Evolutionary conservation across 2,113 vertebrate genomes (phyloP).

Genomic region (Lepus timidus): DNA sequence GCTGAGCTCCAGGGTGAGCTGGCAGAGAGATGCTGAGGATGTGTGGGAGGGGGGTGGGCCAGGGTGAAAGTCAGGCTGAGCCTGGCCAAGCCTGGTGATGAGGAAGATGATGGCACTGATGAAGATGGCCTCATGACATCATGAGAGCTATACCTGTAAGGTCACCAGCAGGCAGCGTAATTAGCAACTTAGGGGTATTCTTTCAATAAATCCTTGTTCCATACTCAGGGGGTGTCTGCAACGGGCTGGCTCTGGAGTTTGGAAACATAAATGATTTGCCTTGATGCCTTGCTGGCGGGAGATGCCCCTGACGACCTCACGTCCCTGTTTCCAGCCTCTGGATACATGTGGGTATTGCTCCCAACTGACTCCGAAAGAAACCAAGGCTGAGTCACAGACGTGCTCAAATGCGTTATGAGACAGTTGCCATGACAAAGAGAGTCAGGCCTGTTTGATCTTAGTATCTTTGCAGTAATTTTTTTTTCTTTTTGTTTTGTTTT

Average conservation of each 20-base stretch:
- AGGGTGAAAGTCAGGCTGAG: neutral
- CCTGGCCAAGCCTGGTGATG: too few species aligned
- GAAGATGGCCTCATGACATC: rapidly evolving
- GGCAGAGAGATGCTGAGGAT: neutral
- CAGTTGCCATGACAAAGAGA: too few species aligned
- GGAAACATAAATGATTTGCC: neutral
- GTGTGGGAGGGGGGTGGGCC: rapidly evolving
- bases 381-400: neutral
- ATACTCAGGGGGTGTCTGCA: neutral
- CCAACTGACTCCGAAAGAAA: neutral
- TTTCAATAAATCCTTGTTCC: neutral
- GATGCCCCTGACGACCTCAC: neutral
- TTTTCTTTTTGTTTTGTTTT: too few species aligned
- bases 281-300: neutral
- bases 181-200: neutral
- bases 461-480: neutral
- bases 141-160: rapidly evolving
- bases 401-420: neutral
- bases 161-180: neutral
- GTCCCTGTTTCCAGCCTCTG: neutral
- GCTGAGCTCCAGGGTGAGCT: too few species aligned
- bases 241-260: neutral
- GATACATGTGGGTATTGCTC: neutral
- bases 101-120: rapidly evolving
- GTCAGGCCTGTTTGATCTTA: neutral